Conservation (phyloP, 2,797 vertebrate genomes). For the Rallus crepitans region DNA sequence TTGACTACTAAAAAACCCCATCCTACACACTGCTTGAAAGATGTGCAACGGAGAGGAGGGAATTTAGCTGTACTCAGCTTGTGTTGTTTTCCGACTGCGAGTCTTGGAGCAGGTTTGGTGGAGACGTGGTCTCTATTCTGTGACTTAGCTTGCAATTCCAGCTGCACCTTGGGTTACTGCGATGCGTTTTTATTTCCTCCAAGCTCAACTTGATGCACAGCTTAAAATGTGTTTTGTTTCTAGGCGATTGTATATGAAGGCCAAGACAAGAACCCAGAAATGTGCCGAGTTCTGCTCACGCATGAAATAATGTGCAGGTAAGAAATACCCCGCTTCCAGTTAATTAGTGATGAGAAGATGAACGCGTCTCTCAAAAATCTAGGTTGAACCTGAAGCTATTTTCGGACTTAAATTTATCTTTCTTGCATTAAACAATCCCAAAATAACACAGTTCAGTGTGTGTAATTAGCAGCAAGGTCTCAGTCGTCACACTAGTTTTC, state of each 20-base stretch:
- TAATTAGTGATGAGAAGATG: conserved; percentile 85
- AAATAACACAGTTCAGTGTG: conserved; percentile 68
- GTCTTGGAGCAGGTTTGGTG: conserved; percentile 17
- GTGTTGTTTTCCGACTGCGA: conserved; percentile 40
- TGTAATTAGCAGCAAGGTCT: conserved; percentile 87
- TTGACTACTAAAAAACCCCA: conserved; percentile 75
- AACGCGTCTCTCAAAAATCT: conserved; percentile 80
- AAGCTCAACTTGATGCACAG: conserved; percentile 7
- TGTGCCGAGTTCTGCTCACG: conserved; percentile 95
- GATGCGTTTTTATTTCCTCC: conserved; percentile 30
- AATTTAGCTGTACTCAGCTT: conserved; percentile 25
- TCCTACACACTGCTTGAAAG: conserved; percentile 57
- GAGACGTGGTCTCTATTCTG: background rate
- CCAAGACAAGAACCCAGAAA: conserved; percentile 98
- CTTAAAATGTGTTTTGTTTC: conserved; percentile 75
- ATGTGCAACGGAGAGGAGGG: conserved; percentile 44
- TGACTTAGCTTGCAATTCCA: background rate
- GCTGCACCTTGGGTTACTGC: background rate
- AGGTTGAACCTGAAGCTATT: conserved; percentile 84
- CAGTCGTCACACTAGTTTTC: conserved; percentile 80
- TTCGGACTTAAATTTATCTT: conserved; percentile 65
- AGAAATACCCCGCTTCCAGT: conserved; percentile 73
- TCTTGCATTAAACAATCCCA: conserved; percentile 60
- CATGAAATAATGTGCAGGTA: conserved; percentile 99
- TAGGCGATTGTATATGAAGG: conserved; percentile 96